Percentiles rank a stretch among this genome's conserved stretches.
These are phyloP conservation scores for Tetropium fuscum DNA, from an alignment of 2,888 invertebrate genomes.

Conservation along the genomic window DNA sequence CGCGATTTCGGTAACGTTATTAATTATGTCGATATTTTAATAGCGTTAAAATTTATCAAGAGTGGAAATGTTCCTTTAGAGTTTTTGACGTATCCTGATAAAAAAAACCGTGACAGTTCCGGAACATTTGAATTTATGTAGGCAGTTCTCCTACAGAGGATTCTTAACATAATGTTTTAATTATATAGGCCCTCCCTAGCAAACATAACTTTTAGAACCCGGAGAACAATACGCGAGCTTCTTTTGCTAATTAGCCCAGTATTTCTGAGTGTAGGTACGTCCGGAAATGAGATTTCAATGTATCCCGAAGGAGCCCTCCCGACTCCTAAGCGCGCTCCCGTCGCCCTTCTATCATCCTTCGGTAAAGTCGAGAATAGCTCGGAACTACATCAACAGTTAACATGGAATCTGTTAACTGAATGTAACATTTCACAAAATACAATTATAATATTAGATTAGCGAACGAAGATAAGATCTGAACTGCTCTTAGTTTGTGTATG, in stretches of 20 bases:
- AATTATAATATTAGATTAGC: conserved; percentile 69
- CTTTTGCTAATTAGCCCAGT: conserved; percentile 47
- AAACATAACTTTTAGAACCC: conserved; percentile 40
- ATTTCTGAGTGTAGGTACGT: conserved; percentile 51
- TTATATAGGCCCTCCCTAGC: conserved; percentile 36
- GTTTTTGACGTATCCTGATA: no score
- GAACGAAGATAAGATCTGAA: conserved; percentile 60
- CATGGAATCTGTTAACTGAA: conserved; percentile 66
- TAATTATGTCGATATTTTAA: no score
- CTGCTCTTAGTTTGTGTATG: conserved; percentile 45
- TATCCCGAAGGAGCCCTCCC: conserved; percentile 65
- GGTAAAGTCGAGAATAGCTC: conserved; percentile 51
- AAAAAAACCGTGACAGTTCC: no score
- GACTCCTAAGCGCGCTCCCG: conserved; percentile 43
- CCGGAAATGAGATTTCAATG: conserved; percentile 67
- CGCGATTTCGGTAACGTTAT: no score
- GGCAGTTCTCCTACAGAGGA: conserved; percentile 11
- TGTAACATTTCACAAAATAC: conserved; percentile 66
- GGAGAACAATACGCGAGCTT: conserved; percentile 45
- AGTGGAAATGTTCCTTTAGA: no score
- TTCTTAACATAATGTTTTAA: conserved; percentile 43
- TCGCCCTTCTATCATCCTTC: conserved; percentile 17
- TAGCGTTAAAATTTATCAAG: no score
- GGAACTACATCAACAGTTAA: conserved; percentile 61
- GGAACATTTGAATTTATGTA: conserved; percentile 16